Conservation (phyloP, 2,888 invertebrate genomes). For the Drosophila suboccidentalis region DNA sequence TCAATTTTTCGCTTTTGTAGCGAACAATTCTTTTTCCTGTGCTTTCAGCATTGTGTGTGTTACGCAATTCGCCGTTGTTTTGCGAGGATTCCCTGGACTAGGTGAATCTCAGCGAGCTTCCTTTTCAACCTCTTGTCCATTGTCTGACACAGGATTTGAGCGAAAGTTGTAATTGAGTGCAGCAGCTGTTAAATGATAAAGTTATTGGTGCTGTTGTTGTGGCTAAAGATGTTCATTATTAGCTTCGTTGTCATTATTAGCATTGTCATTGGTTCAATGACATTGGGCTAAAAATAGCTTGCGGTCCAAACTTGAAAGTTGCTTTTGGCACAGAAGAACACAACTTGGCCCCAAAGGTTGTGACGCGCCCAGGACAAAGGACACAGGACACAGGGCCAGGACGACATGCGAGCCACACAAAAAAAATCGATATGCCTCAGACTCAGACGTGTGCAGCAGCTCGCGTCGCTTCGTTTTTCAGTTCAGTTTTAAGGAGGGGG, state of each 20-base stretch:
- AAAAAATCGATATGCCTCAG: conserved; percentile 83
- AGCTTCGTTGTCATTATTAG: neutral
- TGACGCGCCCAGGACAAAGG: conserved; percentile 58
- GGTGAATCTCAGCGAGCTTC: conserved; percentile 23
- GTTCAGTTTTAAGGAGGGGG: conserved; percentile 6
- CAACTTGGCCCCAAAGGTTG: conserved; percentile 18
- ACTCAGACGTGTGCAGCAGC: conserved; percentile 75
- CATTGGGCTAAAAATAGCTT: conserved; percentile 73
- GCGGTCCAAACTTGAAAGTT: conserved; percentile 53
- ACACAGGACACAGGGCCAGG: conserved; percentile 8
- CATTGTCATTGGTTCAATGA: conserved; percentile 64
- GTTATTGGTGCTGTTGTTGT: conserved; percentile 1
- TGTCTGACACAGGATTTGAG: neutral
- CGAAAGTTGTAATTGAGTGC: conserved; percentile 18
- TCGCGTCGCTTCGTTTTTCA: conserved; percentile 42
- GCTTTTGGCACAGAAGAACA: conserved; percentile 38
- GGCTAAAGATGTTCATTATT: neutral
- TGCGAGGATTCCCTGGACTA: conserved; percentile 15
- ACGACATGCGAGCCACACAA: conserved; percentile 46
- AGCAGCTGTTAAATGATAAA: conserved; percentile 12
- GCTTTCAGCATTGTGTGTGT: conserved; percentile 48
- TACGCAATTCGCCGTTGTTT: conserved; percentile 52
- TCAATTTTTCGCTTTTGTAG: conserved; percentile 1
- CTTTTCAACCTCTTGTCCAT: conserved; percentile 26
- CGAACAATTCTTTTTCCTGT: conserved; percentile 14